Evolutionary conservation across 1,140 invertebrate genomes (phyloP).

Genomic region (Panulirus ornatus): DNA sequence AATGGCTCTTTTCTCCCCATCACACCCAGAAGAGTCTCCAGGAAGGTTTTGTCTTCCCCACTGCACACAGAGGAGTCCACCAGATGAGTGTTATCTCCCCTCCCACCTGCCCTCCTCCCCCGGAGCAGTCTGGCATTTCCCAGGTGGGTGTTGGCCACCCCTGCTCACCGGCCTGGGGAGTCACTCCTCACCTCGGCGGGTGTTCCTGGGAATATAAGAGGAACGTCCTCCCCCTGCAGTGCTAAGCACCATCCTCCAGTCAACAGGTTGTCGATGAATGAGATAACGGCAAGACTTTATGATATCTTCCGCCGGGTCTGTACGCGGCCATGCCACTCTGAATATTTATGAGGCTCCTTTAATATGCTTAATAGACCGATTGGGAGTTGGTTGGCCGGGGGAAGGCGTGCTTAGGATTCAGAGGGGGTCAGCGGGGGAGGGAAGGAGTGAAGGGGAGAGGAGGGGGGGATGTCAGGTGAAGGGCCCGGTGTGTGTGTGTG

Average conservation of each 20-base stretch:
- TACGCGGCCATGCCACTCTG: background rate
- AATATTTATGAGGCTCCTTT: slow-evolving; percentile 20
- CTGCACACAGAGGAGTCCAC: too few relatives aligned
- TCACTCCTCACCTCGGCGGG: background rate
- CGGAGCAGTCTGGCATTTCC: too few relatives aligned
- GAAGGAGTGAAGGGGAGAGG: background rate
- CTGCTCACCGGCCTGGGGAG: too few relatives aligned
- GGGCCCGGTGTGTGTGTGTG: background rate
- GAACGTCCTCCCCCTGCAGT: background rate
- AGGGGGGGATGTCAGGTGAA: background rate
- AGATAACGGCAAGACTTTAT: slow-evolving; percentile 33
- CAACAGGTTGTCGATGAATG: slow-evolving; percentile 27
- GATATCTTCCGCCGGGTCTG: slow-evolving; percentile 4
- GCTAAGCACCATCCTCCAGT: slow-evolving; percentile 25
- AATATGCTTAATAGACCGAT: slow-evolving; percentile 35
- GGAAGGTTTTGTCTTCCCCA: too few relatives aligned
- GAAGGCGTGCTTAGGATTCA: background rate
- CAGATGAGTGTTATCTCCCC: too few relatives aligned
- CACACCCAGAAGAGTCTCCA: too few relatives aligned
- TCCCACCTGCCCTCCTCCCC: too few relatives aligned
- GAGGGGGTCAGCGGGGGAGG: background rate
- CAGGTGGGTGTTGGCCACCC: too few relatives aligned
- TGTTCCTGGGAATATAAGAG: background rate
- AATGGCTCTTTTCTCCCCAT: too few relatives aligned
- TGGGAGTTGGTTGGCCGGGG: background rate